Conservation (phyloP, 2,797 vertebrate genomes). For the Sebastes oblongus region DNA sequence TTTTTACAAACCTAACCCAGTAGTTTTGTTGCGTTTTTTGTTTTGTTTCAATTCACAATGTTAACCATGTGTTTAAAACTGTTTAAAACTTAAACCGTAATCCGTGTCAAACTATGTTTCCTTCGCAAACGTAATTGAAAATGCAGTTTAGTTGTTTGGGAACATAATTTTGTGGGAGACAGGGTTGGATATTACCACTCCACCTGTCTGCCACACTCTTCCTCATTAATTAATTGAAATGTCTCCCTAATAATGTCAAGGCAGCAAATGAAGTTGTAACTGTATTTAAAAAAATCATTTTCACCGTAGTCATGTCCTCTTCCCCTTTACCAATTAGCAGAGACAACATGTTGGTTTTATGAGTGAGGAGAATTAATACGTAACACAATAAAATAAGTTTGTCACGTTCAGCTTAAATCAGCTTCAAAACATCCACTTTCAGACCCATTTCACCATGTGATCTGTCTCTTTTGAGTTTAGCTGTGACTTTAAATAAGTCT, state of each 20-base stretch:
- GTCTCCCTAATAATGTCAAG: conserved; percentile 51
- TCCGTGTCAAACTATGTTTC: too few relatives aligned
- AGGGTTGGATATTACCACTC: neutral
- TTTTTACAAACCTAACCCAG: too few relatives aligned
- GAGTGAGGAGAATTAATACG: neutral
- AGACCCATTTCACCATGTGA: neutral
- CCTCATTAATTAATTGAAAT: conserved; percentile 53
- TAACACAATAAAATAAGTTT: neutral
- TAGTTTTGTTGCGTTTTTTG: too few relatives aligned
- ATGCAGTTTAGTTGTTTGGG: too few relatives aligned
- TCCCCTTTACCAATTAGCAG: neutral
- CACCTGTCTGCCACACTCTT: conserved; percentile 28
- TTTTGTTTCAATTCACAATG: too few relatives aligned
- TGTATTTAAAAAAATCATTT: conserved; percentile 13
- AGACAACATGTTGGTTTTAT: neutral
- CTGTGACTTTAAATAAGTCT: neutral
- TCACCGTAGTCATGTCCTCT: neutral
- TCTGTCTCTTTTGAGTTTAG: neutral
- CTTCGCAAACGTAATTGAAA: too few relatives aligned
- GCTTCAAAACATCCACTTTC: neutral
- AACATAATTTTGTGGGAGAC: too few relatives aligned
- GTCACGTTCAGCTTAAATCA: neutral
- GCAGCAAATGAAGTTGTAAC: conserved; percentile 57
- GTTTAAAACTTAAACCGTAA: too few relatives aligned
- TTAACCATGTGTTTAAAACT: too few relatives aligned